Base-by-base conservation (phyloP, 2,797 vertebrate species). In the Cyclopterus lumpus region DNA sequence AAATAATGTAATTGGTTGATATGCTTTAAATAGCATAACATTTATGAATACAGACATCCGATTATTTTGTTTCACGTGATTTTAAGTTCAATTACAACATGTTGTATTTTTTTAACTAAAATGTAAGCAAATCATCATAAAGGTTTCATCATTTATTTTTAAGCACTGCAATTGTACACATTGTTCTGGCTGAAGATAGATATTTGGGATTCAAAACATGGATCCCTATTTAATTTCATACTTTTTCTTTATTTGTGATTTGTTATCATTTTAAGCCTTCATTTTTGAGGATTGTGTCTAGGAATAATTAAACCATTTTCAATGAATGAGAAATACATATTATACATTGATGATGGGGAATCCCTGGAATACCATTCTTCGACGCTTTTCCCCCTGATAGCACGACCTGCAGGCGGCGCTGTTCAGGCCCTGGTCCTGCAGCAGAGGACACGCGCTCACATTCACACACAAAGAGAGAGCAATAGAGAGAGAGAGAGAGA, bases 351-450 rank as follows among this genome's bases (percentile, higher is more conserved):
- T 68, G 16, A 71, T 64, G 42, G 63, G 62, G 58, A 54, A 46
- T 57, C 18, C 51, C 67, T 46, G 8, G 54, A 59, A 30, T 24
- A 24, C 22, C 2, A 12, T 14, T 24, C 4, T 4, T n/a, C 12
- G 15, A 8, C 16, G 30, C 42, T n/a, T 15, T 24, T 14, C 4
- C 6, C 5, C 51, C 5, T 46, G 2, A 1, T 4, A 6, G 1
- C 5, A 2, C 2, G 12, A 49, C 77, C 92, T 88, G 89, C 88
- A 93, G 94, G 91, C 88, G 94, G 86, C 91, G 90, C 81, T 81
- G 83, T 88, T 83, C 15, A 51, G 69, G 69, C 12, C 67, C 22
- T 57, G 18, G 8, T 63, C 10, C n/a, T 11, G 48, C 57, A 67
- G 67, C 71, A 69, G 30, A 46, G 59, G 34, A 63, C 71, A 38